A percentile compares a stretch with the other conserved stretches of the same genome.
phyloP scores from a whole-genome alignment of 2,888 invertebrate genomes.

The Tortrix viridana region DNA sequence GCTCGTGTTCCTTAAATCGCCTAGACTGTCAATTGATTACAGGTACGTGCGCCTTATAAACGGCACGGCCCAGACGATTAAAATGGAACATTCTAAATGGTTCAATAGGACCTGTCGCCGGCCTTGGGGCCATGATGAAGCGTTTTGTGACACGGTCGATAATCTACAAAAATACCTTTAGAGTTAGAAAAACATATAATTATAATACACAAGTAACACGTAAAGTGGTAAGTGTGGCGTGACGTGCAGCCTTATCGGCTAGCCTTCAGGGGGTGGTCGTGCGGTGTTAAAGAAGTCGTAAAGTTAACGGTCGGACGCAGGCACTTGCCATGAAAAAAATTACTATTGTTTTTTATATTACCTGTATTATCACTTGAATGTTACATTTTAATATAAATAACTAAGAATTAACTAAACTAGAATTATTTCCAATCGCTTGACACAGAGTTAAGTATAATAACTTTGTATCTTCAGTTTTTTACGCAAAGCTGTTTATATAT shows the following conservation, averaged over 20 bases:
- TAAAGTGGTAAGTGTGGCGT: neutral
- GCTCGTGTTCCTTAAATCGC: slow-evolving; percentile 17
- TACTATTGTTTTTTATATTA: slow-evolving; percentile 4
- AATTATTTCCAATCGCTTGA: too few species aligned
- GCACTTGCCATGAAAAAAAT: slow-evolving; percentile 4
- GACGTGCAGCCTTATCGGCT: slow-evolving; percentile 4
- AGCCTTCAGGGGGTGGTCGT: slow-evolving; percentile 16
- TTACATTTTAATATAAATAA: neutral
- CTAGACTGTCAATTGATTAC: slow-evolving; percentile 21
- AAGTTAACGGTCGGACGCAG: slow-evolving; percentile 19
- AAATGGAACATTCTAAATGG: slow-evolving; percentile 28
- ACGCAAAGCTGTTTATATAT: too few species aligned
- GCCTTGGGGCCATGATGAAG: slow-evolving; percentile 31
- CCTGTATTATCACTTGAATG: neutral
- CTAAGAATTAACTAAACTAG: too few species aligned
- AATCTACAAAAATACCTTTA: neutral
- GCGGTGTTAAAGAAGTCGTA: slow-evolving; percentile 23
- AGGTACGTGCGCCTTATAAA: neutral
- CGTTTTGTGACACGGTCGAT: slow-evolving; percentile 21
- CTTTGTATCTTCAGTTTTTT: too few species aligned
- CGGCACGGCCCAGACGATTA: neutral
- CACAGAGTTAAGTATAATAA: too few species aligned
- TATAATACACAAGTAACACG: neutral
- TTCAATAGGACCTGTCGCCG: slow-evolving; percentile 33
- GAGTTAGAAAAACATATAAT: neutral